These are phyloP conservation scores for Masticophis lateralis DNA, from an alignment of 2,797 vertebrate species.

Conservation along the genomic window DNA sequence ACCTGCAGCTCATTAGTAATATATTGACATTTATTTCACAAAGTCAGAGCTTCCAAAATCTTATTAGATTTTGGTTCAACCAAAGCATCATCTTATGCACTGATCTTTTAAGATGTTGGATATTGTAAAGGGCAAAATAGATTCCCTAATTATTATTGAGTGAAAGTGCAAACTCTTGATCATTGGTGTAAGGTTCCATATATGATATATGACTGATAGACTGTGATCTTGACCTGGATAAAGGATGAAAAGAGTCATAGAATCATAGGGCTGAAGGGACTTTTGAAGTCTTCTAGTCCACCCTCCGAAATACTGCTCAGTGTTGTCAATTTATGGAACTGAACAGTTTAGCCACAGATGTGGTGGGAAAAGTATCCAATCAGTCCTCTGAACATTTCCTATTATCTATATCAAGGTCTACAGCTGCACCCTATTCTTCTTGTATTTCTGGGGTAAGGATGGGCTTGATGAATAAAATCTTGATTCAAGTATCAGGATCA, in stretches of 20 bases:
- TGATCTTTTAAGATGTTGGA: background rate
- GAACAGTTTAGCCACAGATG: background rate
- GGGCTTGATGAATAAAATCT: background rate
- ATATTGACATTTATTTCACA: background rate
- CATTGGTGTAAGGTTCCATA: background rate
- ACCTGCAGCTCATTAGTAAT: background rate
- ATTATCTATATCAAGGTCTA: background rate
- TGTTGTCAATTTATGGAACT: background rate
- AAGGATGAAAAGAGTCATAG: background rate
- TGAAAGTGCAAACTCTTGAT: background rate
- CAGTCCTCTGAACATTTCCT: background rate
- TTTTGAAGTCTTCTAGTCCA: too few species aligned
- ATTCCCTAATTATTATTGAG: background rate
- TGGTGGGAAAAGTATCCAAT: background rate
- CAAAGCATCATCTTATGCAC: background rate
- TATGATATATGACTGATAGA: background rate
- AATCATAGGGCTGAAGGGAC: too few species aligned
- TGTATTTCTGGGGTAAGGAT: background rate
- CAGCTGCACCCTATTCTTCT: background rate
- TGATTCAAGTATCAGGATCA: background rate
- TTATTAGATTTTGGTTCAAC: background rate
- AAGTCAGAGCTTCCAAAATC: background rate
- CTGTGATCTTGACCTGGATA: background rate
- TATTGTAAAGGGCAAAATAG: background rate
- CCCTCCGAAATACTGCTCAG: background rate